A percentile compares a stretch with the other conserved stretches of the same genome.
Evolutionary conservation across 2,113 vertebrate species (phyloP).

Genomic region (Irena cyanogastra): DNA sequence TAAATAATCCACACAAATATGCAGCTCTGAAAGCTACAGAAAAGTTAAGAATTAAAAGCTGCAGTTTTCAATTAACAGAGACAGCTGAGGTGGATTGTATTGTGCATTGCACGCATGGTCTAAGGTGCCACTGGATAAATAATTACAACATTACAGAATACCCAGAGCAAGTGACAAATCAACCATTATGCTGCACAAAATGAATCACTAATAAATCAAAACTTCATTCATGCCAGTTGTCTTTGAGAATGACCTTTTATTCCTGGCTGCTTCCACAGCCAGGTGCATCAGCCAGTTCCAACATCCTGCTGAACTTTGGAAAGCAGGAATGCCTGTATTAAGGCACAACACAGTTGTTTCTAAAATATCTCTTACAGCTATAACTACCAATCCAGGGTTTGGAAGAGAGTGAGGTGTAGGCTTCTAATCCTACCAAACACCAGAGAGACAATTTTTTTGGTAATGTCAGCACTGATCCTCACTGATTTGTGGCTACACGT

Average conservation of each 20-base stretch:
- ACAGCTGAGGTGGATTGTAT: background rate
- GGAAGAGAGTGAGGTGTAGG: background rate
- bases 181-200: background rate
- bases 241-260: background rate
- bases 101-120: accelerated
- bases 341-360: background rate
- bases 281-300: background rate
- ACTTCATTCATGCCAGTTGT: background rate
- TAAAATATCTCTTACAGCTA: accelerated
- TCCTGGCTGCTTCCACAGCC: background rate
- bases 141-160: background rate
- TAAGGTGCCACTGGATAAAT: background rate
- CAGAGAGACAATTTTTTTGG: no score
- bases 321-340: background rate
- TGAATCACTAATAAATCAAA: background rate
- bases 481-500: accelerated
- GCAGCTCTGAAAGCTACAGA: background rate
- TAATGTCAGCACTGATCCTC: accelerated
- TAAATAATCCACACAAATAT: background rate
- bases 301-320: background rate
- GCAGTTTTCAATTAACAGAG: background rate
- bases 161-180: background rate
- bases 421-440: background rate
- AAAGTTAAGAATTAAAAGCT: background rate
- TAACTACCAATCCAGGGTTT: background rate